These are phyloP conservation scores for Drosophila cyrtoloma DNA, from an alignment of 2,888 invertebrate species.

Conservation along the genomic window DNA sequence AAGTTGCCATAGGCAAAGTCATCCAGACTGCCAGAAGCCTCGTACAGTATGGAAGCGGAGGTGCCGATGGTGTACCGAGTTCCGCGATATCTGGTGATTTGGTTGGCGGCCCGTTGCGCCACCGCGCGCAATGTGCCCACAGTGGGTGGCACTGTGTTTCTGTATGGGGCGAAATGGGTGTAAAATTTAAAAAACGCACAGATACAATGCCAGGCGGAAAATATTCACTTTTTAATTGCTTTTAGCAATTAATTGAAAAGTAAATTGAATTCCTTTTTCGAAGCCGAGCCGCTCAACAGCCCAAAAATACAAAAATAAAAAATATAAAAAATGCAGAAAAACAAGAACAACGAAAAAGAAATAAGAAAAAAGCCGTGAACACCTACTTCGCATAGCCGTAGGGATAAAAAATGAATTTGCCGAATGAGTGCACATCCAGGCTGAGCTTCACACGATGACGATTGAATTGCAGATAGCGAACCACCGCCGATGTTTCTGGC, in stretches of 20 bases:
- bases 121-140: slow-evolving; percentile 82
- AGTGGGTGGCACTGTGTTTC: slow-evolving; percentile 82
- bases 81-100: slow-evolving; percentile 84
- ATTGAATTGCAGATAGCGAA: slow-evolving; percentile 83
- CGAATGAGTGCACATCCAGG: slow-evolving; percentile 85
- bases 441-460: slow-evolving; percentile 84
- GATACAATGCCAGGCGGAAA: slow-evolving; percentile 51
- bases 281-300: slow-evolving; percentile 4
- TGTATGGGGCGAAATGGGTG: slow-evolving; percentile 43
- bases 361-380: slow-evolving; percentile 10
- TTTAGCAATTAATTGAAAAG: slow-evolving; percentile 81
- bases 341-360: background rate
- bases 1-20: slow-evolving; percentile 88
- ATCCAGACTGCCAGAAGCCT: slow-evolving; percentile 88
- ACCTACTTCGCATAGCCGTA: slow-evolving; percentile 84
- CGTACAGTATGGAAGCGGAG: slow-evolving; percentile 86
- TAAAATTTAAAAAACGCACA: slow-evolving; percentile 34
- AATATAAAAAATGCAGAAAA: background rate
- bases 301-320: background rate
- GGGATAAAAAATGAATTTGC: slow-evolving; percentile 85
- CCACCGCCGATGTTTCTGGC: slow-evolving; percentile 83
- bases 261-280: slow-evolving; percentile 76
- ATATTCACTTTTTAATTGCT: slow-evolving; percentile 75
- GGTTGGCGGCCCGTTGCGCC: slow-evolving; percentile 83
- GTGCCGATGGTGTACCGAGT: slow-evolving; percentile 87